A percentile compares a stretch with the other conserved stretches of the same genome.
Conservation (phyloP, 2,113 vertebrate species). For the Aramus guarauna region DNA sequence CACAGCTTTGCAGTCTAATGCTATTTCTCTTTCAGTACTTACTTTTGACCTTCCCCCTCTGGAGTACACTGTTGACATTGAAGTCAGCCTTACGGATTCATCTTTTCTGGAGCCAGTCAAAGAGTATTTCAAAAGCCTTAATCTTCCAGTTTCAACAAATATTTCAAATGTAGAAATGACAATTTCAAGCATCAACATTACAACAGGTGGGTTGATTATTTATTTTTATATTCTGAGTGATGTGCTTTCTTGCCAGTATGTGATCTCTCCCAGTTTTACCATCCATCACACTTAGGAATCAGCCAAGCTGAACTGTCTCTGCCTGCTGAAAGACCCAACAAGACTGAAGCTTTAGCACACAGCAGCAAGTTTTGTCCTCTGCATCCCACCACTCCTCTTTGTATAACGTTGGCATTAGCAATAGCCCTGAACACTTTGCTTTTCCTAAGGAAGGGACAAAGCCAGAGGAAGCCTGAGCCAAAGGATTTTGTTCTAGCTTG, state of each 20-base stretch:
- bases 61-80: slow-evolving; percentile 51
- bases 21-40: slow-evolving; percentile 46
- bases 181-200: slow-evolving; percentile 59
- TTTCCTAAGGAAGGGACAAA: slow-evolving; percentile 7
- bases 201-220: slow-evolving; percentile 65
- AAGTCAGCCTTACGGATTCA: slow-evolving; percentile 57
- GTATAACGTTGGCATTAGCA: background rate
- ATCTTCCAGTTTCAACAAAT: slow-evolving; percentile 27
- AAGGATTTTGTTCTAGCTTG: background rate
- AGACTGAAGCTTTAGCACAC: background rate
- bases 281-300: rapidly evolving
- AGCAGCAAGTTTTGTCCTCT: background rate
- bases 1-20: background rate
- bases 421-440: background rate
- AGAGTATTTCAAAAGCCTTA: slow-evolving; percentile 39
- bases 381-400: background rate
- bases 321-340: background rate
- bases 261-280: background rate
- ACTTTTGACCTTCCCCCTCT: background rate
- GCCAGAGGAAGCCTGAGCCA: background rate
- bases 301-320: background rate
- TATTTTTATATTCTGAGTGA: background rate
- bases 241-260: background rate
- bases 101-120: slow-evolving; percentile 40
- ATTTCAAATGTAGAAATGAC: background rate